Conservation (phyloP, 2,797 vertebrate genomes). For the Synaphobranchus kaupii region DNA sequence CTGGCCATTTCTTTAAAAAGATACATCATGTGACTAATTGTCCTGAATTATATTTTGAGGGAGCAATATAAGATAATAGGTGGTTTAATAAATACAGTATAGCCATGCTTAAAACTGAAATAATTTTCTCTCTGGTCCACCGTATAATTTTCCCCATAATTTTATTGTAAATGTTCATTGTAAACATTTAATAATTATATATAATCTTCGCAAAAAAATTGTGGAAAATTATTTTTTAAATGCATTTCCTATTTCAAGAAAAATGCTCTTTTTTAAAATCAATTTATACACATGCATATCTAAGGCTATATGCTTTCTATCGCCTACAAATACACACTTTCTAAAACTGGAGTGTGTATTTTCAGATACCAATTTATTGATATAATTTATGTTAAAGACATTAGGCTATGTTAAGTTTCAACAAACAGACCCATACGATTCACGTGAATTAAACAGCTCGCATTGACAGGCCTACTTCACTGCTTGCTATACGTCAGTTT, state of each 20-base stretch:
- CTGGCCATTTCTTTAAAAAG: neutral
- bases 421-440: neutral
- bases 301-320: too few species aligned
- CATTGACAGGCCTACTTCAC: neutral
- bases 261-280: neutral
- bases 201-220: neutral
- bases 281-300: neutral
- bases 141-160: neutral
- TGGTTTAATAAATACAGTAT: neutral
- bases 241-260: neutral
- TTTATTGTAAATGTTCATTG: neutral
- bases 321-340: too few species aligned
- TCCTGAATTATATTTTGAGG: neutral
- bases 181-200: neutral
- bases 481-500: neutral
- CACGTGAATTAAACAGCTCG: neutral
- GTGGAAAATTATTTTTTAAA: too few species aligned
- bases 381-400: too few species aligned
- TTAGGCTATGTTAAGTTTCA: too few species aligned
- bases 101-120: neutral
- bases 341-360: too few species aligned
- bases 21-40: neutral
- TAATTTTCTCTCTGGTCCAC: neutral
- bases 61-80: neutral
- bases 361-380: too few species aligned